phyloP scores from a whole-genome alignment of 2,888 invertebrate genomes.

The Linnaemya vulpina region DNA sequence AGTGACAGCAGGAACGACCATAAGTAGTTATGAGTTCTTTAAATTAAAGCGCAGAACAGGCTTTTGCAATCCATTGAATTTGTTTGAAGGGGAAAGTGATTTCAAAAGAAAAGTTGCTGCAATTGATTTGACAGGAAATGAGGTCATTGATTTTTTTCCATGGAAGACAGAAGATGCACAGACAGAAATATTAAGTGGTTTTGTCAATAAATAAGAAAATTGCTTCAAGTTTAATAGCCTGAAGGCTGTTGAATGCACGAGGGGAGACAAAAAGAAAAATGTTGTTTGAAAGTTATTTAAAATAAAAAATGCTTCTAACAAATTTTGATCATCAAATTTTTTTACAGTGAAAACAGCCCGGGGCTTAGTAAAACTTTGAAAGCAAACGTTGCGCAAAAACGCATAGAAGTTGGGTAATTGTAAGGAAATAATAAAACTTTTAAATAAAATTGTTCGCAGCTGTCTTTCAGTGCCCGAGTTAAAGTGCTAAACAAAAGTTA shows the following conservation, averaged over 20 bases:
- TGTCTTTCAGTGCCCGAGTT: neutral
- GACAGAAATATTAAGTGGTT: constrained; percentile 25
- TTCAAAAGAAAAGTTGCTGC: constrained; percentile 28
- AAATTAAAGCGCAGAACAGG: neutral
- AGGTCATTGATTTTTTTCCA: constrained; percentile 9
- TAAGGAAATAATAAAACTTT: neutral
- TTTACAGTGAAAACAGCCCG: constrained; percentile 1
- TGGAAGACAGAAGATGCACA: neutral
- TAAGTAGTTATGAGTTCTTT: neutral
- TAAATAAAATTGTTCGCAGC: neutral
- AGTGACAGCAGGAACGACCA: neutral
- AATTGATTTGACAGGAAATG: constrained; percentile 50
- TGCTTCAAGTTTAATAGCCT: constrained; percentile 33
- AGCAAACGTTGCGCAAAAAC: neutral
- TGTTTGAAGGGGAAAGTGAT: neutral
- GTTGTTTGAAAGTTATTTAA: neutral
- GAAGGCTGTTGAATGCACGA: neutral
- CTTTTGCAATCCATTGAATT: neutral
- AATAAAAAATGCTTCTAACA: constrained; percentile 40
- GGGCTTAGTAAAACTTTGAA: neutral
- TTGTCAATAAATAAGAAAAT: constrained; percentile 16
- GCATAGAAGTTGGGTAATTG: neutral
- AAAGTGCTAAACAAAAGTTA: constrained; percentile 2
- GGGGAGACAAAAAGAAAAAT: neutral
- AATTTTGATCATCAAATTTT: neutral